Evolutionary conservation across 1,140 invertebrate species (phyloP).

Genomic region (Drosophila arizonae): DNA sequence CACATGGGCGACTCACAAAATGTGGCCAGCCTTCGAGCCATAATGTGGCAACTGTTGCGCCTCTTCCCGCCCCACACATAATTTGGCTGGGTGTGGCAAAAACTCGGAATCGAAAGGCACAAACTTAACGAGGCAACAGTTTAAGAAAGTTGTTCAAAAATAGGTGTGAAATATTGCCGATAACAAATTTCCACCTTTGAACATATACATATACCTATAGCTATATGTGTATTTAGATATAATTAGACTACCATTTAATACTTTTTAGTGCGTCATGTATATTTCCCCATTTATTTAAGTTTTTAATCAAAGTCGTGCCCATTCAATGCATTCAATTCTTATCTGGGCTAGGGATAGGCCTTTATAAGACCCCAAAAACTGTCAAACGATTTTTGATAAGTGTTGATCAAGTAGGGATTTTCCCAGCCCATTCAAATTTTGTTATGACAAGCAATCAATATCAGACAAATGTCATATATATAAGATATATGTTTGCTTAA

Average conservation of each 20-base stretch:
- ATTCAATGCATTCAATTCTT: too few species aligned
- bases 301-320: too few species aligned
- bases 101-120: neutral
- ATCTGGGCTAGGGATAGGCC: too few species aligned
- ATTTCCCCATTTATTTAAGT: too few species aligned
- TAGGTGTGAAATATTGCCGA: neutral
- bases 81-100: conserved; percentile 14
- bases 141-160: conserved; percentile 7
- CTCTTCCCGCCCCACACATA: neutral
- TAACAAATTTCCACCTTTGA: neutral
- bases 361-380: neutral
- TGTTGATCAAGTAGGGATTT: conserved; percentile 4
- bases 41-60: conserved; percentile 44
- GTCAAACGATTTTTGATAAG: neutral
- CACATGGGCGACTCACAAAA: neutral
- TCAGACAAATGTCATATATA: too few species aligned
- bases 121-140: conserved; percentile 34
- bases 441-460: too few species aligned
- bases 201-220: too few species aligned
- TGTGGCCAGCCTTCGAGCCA: neutral
- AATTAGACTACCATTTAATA: too few species aligned
- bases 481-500: too few species aligned
- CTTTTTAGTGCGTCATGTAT: too few species aligned
- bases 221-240: too few species aligned
- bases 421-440: neutral